Percentiles rank a stretch among this genome's conserved stretches.
Conservation (phyloP, 2,797 vertebrate species). For the Poeciliopsis presidionis region DNA sequence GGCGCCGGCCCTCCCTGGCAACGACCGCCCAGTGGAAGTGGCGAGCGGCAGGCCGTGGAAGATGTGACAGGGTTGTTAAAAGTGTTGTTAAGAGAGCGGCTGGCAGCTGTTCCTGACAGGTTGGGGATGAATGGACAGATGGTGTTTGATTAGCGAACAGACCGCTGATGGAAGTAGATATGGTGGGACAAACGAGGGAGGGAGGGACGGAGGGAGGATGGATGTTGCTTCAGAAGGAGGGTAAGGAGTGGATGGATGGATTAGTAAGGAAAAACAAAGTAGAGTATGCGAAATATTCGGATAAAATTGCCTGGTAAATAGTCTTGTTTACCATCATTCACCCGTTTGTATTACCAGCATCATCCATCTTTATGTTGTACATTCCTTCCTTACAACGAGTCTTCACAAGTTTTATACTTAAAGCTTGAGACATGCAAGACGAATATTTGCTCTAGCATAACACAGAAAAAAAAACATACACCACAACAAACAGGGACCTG, state of each 20-base stretch:
- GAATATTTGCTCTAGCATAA: not conserved
- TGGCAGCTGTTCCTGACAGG: slow-evolving; percentile 89
- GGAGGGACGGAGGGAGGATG: slow-evolving; percentile 50
- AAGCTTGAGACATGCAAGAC: not conserved
- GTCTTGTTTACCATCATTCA: not conserved
- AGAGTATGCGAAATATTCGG: not conserved
- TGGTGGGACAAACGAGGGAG: slow-evolving; percentile 82
- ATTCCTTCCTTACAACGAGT: not conserved
- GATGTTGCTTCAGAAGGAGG: slow-evolving; percentile 35
- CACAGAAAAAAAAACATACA: not conserved
- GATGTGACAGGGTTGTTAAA: slow-evolving; percentile 97
- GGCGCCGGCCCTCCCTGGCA: slow-evolving; percentile 41
- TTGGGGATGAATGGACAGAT: slow-evolving; percentile 99
- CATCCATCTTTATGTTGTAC: not conserved
- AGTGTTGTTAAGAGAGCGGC: slow-evolving; percentile 96
- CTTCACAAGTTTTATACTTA: not conserved
- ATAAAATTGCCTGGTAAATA: not conserved
- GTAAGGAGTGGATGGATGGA: slow-evolving; percentile 11
- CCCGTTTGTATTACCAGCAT: not conserved
- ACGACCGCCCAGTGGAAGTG: slow-evolving; percentile 36
- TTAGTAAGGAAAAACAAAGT: not conserved
- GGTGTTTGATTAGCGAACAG: slow-evolving; percentile 99
- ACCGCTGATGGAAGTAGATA: slow-evolving; percentile 92
- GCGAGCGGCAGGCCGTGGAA: slow-evolving; percentile 93
- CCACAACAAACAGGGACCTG: no score